A percentile compares a stretch with the other conserved stretches of the same genome.
These are phyloP conservation scores for Solenodon paradoxus DNA, from an alignment of 2,113 vertebrate genomes.

Conservation along the genomic window DNA sequence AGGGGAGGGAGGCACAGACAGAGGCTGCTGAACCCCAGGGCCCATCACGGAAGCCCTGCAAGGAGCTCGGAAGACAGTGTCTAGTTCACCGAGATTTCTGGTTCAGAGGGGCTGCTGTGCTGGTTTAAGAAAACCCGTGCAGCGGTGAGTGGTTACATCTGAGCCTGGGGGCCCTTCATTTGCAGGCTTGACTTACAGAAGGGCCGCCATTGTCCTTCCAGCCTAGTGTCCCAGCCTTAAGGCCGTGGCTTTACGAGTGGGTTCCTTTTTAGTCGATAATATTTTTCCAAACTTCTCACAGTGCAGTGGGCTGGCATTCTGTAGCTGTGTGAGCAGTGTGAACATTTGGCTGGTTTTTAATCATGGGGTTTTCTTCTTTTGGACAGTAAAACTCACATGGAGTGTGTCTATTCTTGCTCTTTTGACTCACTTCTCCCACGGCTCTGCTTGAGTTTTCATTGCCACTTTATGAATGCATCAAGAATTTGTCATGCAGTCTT, in stretches of 20 bases:
- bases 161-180: neutral
- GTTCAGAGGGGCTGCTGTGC: neutral
- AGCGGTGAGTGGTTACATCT: no score
- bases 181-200: neutral
- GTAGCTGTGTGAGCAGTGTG: conserved; percentile 50
- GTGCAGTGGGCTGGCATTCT: conserved; percentile 55
- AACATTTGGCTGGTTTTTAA: conserved; percentile 69
- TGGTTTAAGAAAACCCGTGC: neutral
- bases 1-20: accelerated
- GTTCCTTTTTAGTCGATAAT: conserved; percentile 62
- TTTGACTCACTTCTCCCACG: conserved; percentile 72
- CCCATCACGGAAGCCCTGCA: neutral
- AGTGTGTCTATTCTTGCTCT: conserved; percentile 62
- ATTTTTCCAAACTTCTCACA: conserved; percentile 26
- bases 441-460: conserved; percentile 55
- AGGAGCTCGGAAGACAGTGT: neutral
- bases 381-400: conserved; percentile 12
- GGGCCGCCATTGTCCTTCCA: neutral
- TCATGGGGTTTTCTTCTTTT: conserved; percentile 66
- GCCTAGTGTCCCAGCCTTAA: neutral
- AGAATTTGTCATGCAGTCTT: conserved; percentile 51
- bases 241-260: neutral
- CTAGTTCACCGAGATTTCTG: neutral
- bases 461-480: conserved; percentile 67
- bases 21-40: neutral